These are phyloP conservation scores for Argyrosomus regius DNA, from an alignment of 2,797 vertebrate species.

Conservation along the genomic window DNA sequence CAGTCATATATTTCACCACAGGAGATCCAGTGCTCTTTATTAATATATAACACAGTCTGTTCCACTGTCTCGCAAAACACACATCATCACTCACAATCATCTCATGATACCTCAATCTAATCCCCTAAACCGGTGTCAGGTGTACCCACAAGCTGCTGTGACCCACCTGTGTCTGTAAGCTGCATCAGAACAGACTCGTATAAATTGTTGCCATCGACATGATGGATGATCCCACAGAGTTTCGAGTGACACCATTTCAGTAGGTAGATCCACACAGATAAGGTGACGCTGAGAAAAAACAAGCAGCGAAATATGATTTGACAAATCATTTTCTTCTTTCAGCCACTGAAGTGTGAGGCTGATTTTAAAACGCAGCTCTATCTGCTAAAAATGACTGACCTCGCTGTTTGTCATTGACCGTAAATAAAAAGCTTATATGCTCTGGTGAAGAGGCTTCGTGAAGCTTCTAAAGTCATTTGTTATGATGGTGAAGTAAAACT, in stretches of 20 bases:
- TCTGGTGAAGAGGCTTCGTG: conserved; percentile 63
- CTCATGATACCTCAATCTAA: conserved; percentile 44
- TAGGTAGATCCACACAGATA: conserved; percentile 96
- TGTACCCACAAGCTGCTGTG: conserved; percentile 42
- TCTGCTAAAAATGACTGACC: conserved; percentile 64
- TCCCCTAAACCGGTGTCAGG: conserved; percentile 37
- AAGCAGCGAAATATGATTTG: conserved; percentile 44
- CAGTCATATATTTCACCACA: conserved; percentile 65
- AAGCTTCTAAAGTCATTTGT: conserved; percentile 63
- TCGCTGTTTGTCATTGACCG: conserved; percentile 50
- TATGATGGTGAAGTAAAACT: conserved; percentile 65
- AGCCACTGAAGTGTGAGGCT: conserved; percentile 34
- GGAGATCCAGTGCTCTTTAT: conserved; percentile 65
- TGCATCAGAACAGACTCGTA: conserved; percentile 89
- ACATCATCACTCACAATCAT: conserved; percentile 60
- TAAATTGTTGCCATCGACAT: conserved; percentile 83
- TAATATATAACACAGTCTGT: conserved; percentile 67
- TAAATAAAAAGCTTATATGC: conserved; percentile 71
- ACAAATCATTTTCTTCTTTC: conserved; percentile 51
- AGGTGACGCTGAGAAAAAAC: conserved; percentile 84
- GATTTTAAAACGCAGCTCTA: conserved; percentile 46
- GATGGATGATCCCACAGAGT: conserved; percentile 91
- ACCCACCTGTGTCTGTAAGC: conserved; percentile 90
- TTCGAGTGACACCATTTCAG: conserved; percentile 85
- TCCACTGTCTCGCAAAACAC: conserved; percentile 51